Base-by-base conservation (phyloP, 2,797 vertebrate species). In the Muraenolepis orangiensis region DNA sequence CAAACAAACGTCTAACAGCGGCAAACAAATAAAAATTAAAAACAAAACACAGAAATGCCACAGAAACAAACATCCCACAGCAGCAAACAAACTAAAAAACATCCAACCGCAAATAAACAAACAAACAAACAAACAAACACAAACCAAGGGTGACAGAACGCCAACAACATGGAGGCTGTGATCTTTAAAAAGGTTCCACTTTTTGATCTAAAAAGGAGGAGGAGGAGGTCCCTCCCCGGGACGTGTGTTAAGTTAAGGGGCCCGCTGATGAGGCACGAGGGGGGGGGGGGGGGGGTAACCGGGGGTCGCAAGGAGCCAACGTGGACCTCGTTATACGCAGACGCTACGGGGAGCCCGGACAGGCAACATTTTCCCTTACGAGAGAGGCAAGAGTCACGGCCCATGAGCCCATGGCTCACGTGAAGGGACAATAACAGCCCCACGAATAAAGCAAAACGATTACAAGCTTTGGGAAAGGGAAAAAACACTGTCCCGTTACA, bases 361-460 rank as follows among this genome's bases (percentile, higher is more conserved):
- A n/a, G n/a, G n/a, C n/a, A n/a, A n/a, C 18, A 51, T 51, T 51
- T 51, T n/a, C 51, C 51, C 8, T 18, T n/a, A n/a, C n/a, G n/a
- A 18, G 18, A 0, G 42, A 16, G 16, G 42, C 18, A 8, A 57
- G 51, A 57, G 51, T n/a, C 51, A 13, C n/a, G n/a, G n/a, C n/a
- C n/a, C n/a, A n/a, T n/a, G n/a, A n/a, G n/a, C 38, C 40, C 10
- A 74, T 18, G 57, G 74, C 76, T 79, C 72, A 78, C 20, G 69
- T 23, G 61, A 70, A 69, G 78, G 78, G 72, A 36, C 70, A 80
- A 80, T 76, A 78, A 77, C 76, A 66, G 74, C 71, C 69, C 75
- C 20, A 1, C 13, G 1, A 51, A 5, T 1, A n/a, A n/a, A n/a
- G 23, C 51, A 57, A 26, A 70, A 77, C 51, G 46, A 61, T 29